phyloP scores from a whole-genome alignment of 2,888 invertebrate species.

The Macrosoma leucophasiata region DNA sequence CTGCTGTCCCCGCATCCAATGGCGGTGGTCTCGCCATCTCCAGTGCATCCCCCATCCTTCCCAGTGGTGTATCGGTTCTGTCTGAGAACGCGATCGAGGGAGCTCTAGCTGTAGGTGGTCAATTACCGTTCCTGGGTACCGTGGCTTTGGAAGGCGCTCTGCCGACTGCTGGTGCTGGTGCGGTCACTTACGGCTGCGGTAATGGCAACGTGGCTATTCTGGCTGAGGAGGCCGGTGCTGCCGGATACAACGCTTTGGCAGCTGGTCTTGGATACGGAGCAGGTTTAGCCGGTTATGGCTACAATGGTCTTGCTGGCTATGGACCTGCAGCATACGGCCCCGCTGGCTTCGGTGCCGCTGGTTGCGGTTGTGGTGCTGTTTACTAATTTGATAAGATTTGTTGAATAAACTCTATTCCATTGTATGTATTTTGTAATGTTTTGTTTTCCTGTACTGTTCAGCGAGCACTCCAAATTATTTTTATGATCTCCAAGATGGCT shows the following conservation, averaged over 20 bases:
- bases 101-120: slow-evolving; percentile 20
- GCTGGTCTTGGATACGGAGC: slow-evolving; percentile 2
- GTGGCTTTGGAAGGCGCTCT: slow-evolving; percentile 34
- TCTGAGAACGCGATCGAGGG: slow-evolving; percentile 39
- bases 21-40: slow-evolving; percentile 2
- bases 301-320: no score
- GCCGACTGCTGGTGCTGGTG: slow-evolving; percentile 35
- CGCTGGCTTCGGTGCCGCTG: no score
- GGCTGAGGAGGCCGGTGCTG: slow-evolving; percentile 23
- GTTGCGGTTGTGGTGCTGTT: slow-evolving; percentile 26
- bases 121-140: slow-evolving; percentile 26
- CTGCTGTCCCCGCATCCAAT: slow-evolving; percentile 3
- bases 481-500: no score
- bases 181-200: slow-evolving; percentile 33
- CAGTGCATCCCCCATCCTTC: slow-evolving; percentile 4
- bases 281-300: no score
- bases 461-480: no score
- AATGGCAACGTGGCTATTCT: slow-evolving; percentile 28
- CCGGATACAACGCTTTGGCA: slow-evolving; percentile 2
- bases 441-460: no score
- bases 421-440: no score
- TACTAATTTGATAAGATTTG: no score
- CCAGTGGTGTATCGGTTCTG: slow-evolving; percentile 31
- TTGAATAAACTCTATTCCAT: no score
- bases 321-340: no score